A percentile compares a stretch with the other conserved stretches of the same genome.
phyloP scores from a whole-genome alignment of 2,888 invertebrate species.

The Pediacus dermestoides region DNA sequence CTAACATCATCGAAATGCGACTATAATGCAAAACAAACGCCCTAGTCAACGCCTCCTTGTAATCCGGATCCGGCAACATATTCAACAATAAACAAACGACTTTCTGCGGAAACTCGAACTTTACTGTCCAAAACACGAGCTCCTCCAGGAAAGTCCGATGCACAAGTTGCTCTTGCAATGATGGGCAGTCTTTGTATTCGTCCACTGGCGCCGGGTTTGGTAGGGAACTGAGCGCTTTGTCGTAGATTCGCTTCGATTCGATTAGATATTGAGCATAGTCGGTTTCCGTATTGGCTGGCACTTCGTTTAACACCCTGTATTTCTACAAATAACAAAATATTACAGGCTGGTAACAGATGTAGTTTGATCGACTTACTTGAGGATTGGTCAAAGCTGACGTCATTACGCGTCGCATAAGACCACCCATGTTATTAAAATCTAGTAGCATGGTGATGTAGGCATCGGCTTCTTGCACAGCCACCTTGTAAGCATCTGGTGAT shows the following conservation, averaged over 20 bases:
- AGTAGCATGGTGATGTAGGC: slow-evolving; percentile 86
- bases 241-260: slow-evolving; percentile 72
- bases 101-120: slow-evolving; percentile 96
- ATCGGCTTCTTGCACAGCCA: slow-evolving; percentile 80
- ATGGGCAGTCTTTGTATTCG: slow-evolving; percentile 76
- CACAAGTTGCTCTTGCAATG: slow-evolving; percentile 71
- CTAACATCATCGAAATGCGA: slow-evolving; percentile 87
- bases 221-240: slow-evolving; percentile 75
- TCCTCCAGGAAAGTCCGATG: slow-evolving; percentile 90
- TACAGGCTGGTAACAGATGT: slow-evolving; percentile 3
- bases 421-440: slow-evolving; percentile 94
- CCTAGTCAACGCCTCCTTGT: slow-evolving; percentile 90
- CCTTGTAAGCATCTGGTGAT: slow-evolving; percentile 59
- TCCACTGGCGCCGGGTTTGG: slow-evolving; percentile 68
- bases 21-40: slow-evolving; percentile 97
- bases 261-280: slow-evolving; percentile 71
- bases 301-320: slow-evolving; percentile 67
- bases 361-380: slow-evolving; percentile 58
- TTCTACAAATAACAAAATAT: slow-evolving; percentile 52
- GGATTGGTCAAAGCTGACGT: slow-evolving; percentile 86
- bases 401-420: slow-evolving; percentile 91
- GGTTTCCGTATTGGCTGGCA: slow-evolving; percentile 59
- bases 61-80: slow-evolving; percentile 91
- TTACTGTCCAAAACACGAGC: slow-evolving; percentile 96
- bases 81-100: slow-evolving; percentile 91